These are phyloP conservation scores for Chromobotia macracanthus DNA, from an alignment of 2,797 vertebrate genomes.

Conservation along the genomic window DNA sequence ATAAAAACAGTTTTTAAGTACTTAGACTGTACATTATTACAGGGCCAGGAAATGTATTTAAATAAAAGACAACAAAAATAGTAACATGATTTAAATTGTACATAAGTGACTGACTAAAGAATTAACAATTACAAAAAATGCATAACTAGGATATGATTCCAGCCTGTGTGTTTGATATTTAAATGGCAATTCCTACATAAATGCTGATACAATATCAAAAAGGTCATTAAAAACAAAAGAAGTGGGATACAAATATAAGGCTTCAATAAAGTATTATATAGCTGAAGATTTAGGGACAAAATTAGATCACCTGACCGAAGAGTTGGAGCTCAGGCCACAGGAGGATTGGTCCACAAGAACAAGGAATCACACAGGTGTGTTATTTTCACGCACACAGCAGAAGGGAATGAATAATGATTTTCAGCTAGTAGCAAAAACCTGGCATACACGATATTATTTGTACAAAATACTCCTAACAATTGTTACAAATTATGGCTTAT, in stretches of 20 bases:
- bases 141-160: conserved; percentile 44
- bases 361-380: conserved; percentile 27
- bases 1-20: conserved; percentile 99
- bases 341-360: conserved; percentile 74
- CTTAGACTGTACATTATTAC: conserved; percentile 97
- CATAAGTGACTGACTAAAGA: conserved; percentile 48
- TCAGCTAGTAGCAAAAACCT: conserved; percentile 64
- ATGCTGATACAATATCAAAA: conserved; percentile 55
- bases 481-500: conserved; percentile 76
- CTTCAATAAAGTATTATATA: conserved; percentile 67
- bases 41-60: conserved; percentile 76
- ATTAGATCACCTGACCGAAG: conserved; percentile 8
- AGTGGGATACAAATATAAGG: conserved; percentile 67
- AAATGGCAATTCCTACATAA: conserved; percentile 12
- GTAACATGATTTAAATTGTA: conserved; percentile 59
- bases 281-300: conserved; percentile 44
- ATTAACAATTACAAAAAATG: conserved; percentile 47
- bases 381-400: conserved; percentile 25
- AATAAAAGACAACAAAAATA: conserved; percentile 51
- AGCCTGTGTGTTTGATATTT: conserved; percentile 57
- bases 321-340: conserved; percentile 66
- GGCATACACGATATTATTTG: conserved; percentile 48
- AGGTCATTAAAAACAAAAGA: conserved; percentile 74
- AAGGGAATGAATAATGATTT: conserved; percentile 64
- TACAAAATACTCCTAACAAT: conserved; percentile 67